These are phyloP conservation scores for Oryzias melastigma DNA, from an alignment of 2,113 vertebrate genomes.

Conservation along the genomic window DNA sequence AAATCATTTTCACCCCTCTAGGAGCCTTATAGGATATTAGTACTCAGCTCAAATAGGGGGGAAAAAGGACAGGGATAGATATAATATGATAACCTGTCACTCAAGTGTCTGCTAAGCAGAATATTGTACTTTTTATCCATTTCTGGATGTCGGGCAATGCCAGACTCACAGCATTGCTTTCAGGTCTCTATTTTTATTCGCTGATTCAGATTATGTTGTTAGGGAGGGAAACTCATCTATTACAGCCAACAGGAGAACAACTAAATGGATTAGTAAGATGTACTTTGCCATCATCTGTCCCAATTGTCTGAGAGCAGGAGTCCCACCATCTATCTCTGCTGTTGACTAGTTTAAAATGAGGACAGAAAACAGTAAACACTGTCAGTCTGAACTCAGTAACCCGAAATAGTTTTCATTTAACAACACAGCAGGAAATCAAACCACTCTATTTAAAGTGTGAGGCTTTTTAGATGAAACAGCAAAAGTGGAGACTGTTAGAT, in stretches of 20 bases:
- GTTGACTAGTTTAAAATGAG: slow-evolving; percentile 2
- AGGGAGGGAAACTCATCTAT: slow-evolving; percentile 9
- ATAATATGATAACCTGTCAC: slow-evolving; percentile 34
- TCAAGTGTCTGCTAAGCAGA: slow-evolving; percentile 19
- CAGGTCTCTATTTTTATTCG: slow-evolving; percentile 59
- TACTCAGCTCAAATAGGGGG: slow-evolving; percentile 35
- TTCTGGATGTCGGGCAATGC: slow-evolving; percentile 23
- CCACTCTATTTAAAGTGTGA: too few species aligned
- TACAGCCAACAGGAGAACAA: slow-evolving; percentile 15
- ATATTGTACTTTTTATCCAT: slow-evolving; percentile 28
- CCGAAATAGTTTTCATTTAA: background rate
- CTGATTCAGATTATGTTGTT: slow-evolving; percentile 41
- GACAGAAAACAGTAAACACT: background rate
- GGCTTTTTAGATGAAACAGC: background rate
- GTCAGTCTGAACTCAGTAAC: slow-evolving; percentile 2
- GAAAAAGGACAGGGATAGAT: slow-evolving; percentile 18
- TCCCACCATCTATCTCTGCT: background rate
- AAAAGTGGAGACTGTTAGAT: background rate
- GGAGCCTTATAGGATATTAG: slow-evolving; percentile 20
- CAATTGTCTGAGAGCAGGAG: slow-evolving; percentile 1
- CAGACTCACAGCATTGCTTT: slow-evolving; percentile 22
- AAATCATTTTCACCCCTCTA: slow-evolving; percentile 26
- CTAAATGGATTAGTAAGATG: slow-evolving; percentile 34
- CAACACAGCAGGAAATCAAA: too few species aligned
- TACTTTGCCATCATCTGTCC: slow-evolving; percentile 1